These are phyloP conservation scores for Steinernema feltiae DNA, from an alignment of 1,140 invertebrate genomes.

Conservation along the genomic window DNA sequence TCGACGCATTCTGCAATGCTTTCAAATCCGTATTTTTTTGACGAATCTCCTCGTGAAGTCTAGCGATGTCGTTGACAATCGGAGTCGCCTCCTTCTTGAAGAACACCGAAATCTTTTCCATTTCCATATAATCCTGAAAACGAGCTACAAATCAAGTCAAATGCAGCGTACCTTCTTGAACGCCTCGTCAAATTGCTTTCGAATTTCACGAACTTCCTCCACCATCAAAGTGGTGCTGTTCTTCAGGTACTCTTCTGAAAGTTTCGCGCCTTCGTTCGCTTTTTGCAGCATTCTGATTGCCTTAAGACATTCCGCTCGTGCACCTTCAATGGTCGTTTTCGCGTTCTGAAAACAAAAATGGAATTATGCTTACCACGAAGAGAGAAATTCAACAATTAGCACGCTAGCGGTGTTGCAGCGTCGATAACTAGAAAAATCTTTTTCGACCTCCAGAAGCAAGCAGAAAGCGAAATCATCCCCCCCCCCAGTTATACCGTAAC, in stretches of 20 bases:
- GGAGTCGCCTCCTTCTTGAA: not conserved
- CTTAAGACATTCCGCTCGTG: not conserved
- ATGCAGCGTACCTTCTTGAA: not conserved
- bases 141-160: not conserved
- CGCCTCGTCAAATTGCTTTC: not conserved
- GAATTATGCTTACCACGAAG: not conserved
- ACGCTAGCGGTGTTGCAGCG: too few species aligned
- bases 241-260: not conserved
- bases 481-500: not conserved
- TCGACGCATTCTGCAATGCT: not conserved
- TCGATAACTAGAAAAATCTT: too few species aligned
- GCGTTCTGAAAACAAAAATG: not conserved
- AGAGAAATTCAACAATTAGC: too few species aligned
- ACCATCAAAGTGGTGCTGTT: not conserved
- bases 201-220: not conserved
- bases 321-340: not conserved
- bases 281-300: not conserved
- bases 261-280: not conserved
- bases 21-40: not conserved
- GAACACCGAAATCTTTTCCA: not conserved
- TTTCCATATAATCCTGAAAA: not conserved
- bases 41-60: not conserved
- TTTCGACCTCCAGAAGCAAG: too few species aligned
- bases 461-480: too few species aligned
- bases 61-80: not conserved